Conservation (phyloP, 2,113 vertebrate genomes). For the Trogon surrucura region DNA sequence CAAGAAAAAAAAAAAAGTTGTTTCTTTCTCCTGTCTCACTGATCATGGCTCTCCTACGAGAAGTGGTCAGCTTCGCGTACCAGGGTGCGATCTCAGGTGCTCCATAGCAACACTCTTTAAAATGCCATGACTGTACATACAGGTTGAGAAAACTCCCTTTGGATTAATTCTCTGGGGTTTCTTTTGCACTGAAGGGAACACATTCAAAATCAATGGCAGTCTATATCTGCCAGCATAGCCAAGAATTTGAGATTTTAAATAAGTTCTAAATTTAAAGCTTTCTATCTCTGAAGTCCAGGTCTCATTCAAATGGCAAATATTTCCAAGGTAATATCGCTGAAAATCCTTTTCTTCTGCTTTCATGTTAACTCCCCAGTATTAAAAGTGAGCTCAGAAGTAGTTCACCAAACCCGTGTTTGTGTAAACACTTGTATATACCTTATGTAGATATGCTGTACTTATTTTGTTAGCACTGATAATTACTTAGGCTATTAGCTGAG, state of each 20-base stretch:
- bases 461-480: constrained; percentile 75
- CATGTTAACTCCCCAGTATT: constrained; percentile 46
- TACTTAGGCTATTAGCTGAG: constrained; percentile 72
- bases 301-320: constrained; percentile 40
- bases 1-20: background rate
- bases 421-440: constrained; percentile 67
- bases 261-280: constrained; percentile 59
- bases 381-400: constrained; percentile 12
- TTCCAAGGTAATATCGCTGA: constrained; percentile 25
- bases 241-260: constrained; percentile 37
- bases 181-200: constrained; percentile 46
- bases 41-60: constrained; percentile 44
- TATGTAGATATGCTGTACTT: constrained; percentile 76
- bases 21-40: constrained; percentile 30
- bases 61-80: constrained; percentile 57
- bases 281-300: constrained; percentile 62
- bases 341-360: constrained; percentile 26
- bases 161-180: constrained; percentile 44
- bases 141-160: constrained; percentile 42
- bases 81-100: constrained; percentile 75
- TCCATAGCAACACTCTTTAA: constrained; percentile 48
- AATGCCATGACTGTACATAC: background rate
- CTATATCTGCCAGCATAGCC: constrained; percentile 10
- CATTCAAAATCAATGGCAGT: background rate
- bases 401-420: constrained; percentile 43